Base-by-base conservation (phyloP, 2,797 vertebrate genomes). In the Echeneis naucrates region DNA sequence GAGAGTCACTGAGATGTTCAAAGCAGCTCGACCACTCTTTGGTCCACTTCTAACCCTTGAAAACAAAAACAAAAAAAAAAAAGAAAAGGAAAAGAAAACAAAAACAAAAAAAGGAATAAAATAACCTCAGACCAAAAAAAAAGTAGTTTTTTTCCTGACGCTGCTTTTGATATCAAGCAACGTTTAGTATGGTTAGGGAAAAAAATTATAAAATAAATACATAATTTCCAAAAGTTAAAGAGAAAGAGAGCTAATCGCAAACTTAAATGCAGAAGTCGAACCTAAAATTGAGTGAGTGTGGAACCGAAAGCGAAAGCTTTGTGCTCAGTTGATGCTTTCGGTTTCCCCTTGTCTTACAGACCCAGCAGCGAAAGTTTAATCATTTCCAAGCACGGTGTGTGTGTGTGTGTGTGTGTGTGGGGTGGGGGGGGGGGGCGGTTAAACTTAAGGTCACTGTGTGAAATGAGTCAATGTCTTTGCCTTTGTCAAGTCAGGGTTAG, bases 261-360 rank as follows among this genome's bases (percentile, higher is more conserved):
- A 62, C 9, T 76, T 40, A 50, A 80, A 84, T 64, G 81, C 60
- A 83, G 79, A 74, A 85, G 78, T 83, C 30, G 24, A 24, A 32
- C 7, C 26, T 56, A 63, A 61, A 67, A 4, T 27, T 40, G 51
- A 59, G 71, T 63, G 75, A 68, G 62, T 55, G 66, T 59, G 0
- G 69, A 90, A 94, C 53, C 71, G 94, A 95, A 95, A 95, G 89
- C 83, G 92, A 95, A 95, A 94, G 87, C 65, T 45, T 80, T 8
- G 37, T 56, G 48, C 40, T 44, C 45, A 40, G 26, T 26, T 33
- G 6, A 84, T 67, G 70, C 92, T 95, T 94, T 95, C 93, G 85
- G 87, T 95, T 95, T 95, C 93, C 90, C 52, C 16, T 8, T n/a
- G 21, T 6, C 9, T 11, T 19, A 14, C 21, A 23, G 4, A 19